phyloP scores from a whole-genome alignment of 2,888 invertebrate species.

The Notodonta ziczac region DNA sequence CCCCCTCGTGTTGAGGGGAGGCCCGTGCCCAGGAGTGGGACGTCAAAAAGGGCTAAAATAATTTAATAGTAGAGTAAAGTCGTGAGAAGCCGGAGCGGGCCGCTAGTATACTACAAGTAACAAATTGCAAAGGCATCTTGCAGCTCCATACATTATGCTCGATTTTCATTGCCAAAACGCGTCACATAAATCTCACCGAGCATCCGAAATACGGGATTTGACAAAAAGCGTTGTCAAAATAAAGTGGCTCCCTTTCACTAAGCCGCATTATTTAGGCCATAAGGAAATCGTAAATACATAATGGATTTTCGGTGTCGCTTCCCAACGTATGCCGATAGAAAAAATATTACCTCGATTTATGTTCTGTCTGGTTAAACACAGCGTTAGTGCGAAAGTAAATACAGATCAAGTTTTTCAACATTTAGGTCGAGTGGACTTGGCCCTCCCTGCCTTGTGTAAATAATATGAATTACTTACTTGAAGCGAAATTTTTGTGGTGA shows the following conservation, averaged over 20 bases:
- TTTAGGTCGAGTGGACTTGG: constrained; percentile 6
- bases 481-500: background rate
- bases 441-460: background rate
- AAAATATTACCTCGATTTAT: constrained; percentile 9
- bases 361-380: constrained; percentile 19
- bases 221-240: constrained; percentile 29
- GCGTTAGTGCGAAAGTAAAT: background rate
- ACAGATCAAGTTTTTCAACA: background rate
- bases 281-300: constrained; percentile 58
- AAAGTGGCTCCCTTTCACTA: constrained; percentile 41
- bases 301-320: constrained; percentile 52
- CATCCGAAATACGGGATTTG: constrained; percentile 20
- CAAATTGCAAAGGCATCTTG: too few species aligned
- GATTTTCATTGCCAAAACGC: background rate
- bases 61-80: too few species aligned
- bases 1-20: too few species aligned
- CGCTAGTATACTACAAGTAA: too few species aligned
- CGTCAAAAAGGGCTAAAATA: too few species aligned
- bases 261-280: constrained; percentile 47
- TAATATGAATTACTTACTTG: background rate
- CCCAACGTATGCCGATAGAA: constrained; percentile 20
- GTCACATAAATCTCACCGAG: constrained; percentile 16
- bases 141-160: background rate
- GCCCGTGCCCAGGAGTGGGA: too few species aligned
- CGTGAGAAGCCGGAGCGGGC: too few species aligned